Percentiles rank a stretch among this genome's conserved stretches.
phyloP scores from a whole-genome alignment of 2,888 invertebrate species.

The Drosophila picticornis region DNA sequence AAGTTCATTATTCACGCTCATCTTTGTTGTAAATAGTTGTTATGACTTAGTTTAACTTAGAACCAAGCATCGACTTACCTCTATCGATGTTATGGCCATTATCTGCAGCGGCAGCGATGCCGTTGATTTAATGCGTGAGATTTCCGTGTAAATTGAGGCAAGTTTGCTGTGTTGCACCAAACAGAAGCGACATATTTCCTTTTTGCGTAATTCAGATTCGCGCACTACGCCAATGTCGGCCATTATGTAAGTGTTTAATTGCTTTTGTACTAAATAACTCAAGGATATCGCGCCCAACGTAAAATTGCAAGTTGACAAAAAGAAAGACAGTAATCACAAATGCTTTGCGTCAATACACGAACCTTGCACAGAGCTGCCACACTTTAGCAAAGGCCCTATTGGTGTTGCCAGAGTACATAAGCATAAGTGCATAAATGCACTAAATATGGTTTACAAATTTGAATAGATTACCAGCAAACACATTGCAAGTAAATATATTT shows the following conservation, averaged over 20 bases:
- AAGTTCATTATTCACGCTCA: slow-evolving; percentile 43
- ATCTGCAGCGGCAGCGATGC: slow-evolving; percentile 90
- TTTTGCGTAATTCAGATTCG: slow-evolving; percentile 86
- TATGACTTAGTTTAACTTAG: slow-evolving; percentile 53
- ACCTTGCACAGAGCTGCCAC: slow-evolving; percentile 46
- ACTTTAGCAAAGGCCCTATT: neutral
- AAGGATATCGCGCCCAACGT: slow-evolving; percentile 1
- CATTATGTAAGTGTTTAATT: slow-evolving; percentile 36
- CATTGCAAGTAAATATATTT: neutral
- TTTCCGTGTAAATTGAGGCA: slow-evolving; percentile 88
- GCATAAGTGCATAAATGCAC: slow-evolving; percentile 2
- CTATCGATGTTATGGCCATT: slow-evolving; percentile 91
- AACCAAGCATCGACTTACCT: slow-evolving; percentile 87
- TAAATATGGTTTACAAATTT: slow-evolving; percentile 13
- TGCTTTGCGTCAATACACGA: slow-evolving; percentile 58
- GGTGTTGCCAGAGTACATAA: slow-evolving; percentile 37
- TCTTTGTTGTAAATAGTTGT: slow-evolving; percentile 15
- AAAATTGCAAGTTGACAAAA: slow-evolving; percentile 22
- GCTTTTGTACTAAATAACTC: neutral
- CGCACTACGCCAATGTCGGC: slow-evolving; percentile 40
- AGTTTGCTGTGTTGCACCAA: slow-evolving; percentile 88
- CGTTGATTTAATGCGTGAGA: slow-evolving; percentile 87
- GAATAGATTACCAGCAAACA: neutral
- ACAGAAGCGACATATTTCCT: slow-evolving; percentile 91
- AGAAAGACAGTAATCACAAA: slow-evolving; percentile 42